These are phyloP conservation scores for Erpetoichthys calabaricus DNA, from an alignment of 2,797 vertebrate genomes.

Conservation along the genomic window DNA sequence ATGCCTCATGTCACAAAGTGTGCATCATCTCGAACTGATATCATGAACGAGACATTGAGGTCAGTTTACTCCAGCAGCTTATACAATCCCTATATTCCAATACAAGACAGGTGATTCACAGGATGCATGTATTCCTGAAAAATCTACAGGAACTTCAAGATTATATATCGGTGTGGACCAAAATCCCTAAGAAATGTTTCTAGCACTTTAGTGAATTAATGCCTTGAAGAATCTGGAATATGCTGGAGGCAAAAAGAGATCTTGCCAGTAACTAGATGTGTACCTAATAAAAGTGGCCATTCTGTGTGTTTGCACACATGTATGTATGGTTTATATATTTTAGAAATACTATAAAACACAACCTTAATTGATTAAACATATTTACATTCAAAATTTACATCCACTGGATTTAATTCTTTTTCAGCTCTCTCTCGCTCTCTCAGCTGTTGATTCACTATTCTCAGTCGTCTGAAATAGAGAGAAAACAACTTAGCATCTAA, in stretches of 20 bases:
- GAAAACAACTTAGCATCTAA: constrained; percentile 9
- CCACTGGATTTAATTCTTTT: constrained; percentile 29
- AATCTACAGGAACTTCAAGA: too few relatives aligned
- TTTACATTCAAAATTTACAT: constrained; percentile 54
- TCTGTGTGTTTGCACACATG: not conserved
- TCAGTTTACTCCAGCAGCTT: too few relatives aligned
- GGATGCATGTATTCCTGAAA: too few relatives aligned
- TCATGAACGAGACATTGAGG: too few relatives aligned
- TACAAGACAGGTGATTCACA: too few relatives aligned
- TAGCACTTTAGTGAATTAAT: too few relatives aligned
- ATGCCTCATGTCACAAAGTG: too few relatives aligned
- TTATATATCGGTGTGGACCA: too few relatives aligned
- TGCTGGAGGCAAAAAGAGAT: constrained; percentile 7
- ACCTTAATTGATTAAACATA: not conserved
- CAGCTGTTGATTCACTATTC: constrained; percentile 63
- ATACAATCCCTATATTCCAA: too few relatives aligned
- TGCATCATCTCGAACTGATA: too few relatives aligned
- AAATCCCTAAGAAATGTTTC: too few relatives aligned
- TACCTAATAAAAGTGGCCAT: not conserved
- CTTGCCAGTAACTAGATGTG: not conserved
- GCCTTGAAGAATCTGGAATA: not conserved
- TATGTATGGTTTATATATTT: not conserved
- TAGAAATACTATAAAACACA: not conserved
- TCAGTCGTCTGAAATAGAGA: constrained; percentile 48
- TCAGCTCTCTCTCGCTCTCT: constrained; percentile 46